Evolutionary conservation across 2,888 invertebrate species (phyloP).

Genomic region (Stenoptilia bipunctidactyla): DNA sequence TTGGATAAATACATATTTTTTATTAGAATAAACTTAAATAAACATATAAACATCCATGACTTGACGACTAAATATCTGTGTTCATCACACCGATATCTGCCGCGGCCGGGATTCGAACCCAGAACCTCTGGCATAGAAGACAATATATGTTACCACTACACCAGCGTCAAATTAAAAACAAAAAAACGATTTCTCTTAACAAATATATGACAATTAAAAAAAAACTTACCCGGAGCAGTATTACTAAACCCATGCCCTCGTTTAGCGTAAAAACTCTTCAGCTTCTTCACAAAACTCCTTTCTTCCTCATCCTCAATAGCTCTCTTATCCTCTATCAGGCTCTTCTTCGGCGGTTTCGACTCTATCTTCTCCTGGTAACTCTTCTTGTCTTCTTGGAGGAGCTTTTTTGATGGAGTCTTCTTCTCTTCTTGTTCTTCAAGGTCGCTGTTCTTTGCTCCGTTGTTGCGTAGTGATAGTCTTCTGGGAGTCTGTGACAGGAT

Average conservation of each 20-base stretch:
- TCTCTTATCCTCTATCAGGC: not conserved
- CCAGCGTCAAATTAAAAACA: too few relatives aligned
- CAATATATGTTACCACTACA: too few relatives aligned
- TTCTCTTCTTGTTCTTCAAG: slow-evolving; percentile 30
- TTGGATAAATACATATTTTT: too few relatives aligned
- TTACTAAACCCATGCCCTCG: not conserved
- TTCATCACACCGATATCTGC: too few relatives aligned
- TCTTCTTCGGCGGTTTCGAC: not conserved
- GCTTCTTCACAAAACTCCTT: not conserved
- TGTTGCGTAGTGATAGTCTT: slow-evolving; percentile 50
- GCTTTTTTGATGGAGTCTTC: not conserved
- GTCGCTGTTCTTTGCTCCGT: slow-evolving; percentile 28
- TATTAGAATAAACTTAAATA: too few relatives aligned
- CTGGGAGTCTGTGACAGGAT: slow-evolving; percentile 33
- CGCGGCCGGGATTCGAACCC: too few relatives aligned
- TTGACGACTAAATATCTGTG: too few relatives aligned
- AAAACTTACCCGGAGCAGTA: not conserved
- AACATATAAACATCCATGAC: too few relatives aligned
- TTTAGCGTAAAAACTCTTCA: not conserved
- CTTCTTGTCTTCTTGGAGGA: not conserved
- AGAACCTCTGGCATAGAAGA: too few relatives aligned
- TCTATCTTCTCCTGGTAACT: not conserved
- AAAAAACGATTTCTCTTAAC: too few relatives aligned
- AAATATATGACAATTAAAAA: too few relatives aligned
- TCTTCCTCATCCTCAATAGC: not conserved